phyloP scores from a whole-genome alignment of 2,113 vertebrate species.

The Mormyrus iriodes region DNA sequence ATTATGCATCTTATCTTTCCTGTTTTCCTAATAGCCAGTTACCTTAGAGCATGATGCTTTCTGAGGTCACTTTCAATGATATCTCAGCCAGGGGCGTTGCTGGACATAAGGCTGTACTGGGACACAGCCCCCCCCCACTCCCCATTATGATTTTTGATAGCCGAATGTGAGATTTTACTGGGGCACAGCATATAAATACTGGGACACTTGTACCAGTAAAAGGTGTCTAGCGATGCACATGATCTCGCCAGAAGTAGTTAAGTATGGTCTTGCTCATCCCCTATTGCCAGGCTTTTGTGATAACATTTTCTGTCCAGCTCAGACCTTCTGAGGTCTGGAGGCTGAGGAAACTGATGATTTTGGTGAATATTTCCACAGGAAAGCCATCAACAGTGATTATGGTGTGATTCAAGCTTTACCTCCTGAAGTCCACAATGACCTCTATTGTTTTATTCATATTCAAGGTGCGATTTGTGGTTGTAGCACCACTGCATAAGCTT shows the following conservation, averaged over 20 bases:
- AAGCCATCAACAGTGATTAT: not conserved
- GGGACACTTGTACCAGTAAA: not conserved
- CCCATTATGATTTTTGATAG: not conserved
- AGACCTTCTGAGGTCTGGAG: not conserved
- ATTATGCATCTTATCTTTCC: not conserved
- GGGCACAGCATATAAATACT: too few relatives aligned
- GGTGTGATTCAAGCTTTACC: not conserved
- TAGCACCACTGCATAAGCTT: not conserved
- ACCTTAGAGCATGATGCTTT: not conserved
- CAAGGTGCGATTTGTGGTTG: not conserved
- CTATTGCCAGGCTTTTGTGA: not conserved
- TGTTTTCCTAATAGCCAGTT: not conserved
- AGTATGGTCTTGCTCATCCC: not conserved
- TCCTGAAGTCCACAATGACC: not conserved
- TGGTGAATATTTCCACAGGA: not conserved
- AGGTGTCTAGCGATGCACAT: not conserved
- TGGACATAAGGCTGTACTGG: not conserved
- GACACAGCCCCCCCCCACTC: not conserved
- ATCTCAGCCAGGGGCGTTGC: not conserved
- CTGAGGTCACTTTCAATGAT: not conserved
- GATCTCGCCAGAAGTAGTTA: not conserved
- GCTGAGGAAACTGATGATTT: not conserved
- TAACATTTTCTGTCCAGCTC: not conserved
- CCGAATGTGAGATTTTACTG: not conserved
- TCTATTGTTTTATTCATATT: not conserved